phyloP scores from a whole-genome alignment of 2,888 invertebrate species.

The Crepidodera aurea region DNA sequence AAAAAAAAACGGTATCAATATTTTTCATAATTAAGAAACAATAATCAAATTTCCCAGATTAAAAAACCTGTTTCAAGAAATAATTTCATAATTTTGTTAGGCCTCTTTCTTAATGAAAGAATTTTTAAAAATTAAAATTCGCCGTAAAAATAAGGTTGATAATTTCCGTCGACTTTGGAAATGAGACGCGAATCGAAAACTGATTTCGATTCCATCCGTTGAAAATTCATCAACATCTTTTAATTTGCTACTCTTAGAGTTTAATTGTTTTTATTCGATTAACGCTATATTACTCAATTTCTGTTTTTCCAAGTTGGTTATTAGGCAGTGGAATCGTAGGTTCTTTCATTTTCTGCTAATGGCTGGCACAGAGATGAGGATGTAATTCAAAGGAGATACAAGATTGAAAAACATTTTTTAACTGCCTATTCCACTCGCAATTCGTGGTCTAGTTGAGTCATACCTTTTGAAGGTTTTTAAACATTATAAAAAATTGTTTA shows the following conservation, averaged over 20 bases:
- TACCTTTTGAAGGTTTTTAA: no score
- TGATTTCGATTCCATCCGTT: conserved; percentile 50
- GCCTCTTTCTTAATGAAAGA: conserved; percentile 22
- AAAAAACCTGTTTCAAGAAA: conserved; percentile 17
- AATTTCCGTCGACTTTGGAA: conserved; percentile 58
- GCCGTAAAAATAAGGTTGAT: conserved; percentile 51
- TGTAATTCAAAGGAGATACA: conserved; percentile 9
- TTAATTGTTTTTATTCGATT: conserved; percentile 49
- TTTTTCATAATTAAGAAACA: background rate
- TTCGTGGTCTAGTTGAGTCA: no score
- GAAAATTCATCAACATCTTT: conserved; percentile 51
- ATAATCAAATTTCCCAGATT: conserved; percentile 21
- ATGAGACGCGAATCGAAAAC: conserved; percentile 57
- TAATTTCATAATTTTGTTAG: conserved; percentile 26
- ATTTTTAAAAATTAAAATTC: conserved; percentile 45
- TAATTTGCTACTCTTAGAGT: conserved; percentile 48
- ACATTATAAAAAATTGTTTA: no score
- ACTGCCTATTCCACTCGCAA: no score
- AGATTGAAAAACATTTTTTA: conserved; percentile 5
- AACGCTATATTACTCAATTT: conserved; percentile 42
- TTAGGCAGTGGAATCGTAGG: conserved; percentile 4
- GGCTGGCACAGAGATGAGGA: conserved; percentile 13
- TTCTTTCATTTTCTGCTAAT: conserved; percentile 16
- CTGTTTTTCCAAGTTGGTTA: conserved; percentile 34
- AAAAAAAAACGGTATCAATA: conserved; percentile 8